Evolutionary conservation across 2,888 invertebrate species (phyloP).

Genomic region (Acronicta leporina): DNA sequence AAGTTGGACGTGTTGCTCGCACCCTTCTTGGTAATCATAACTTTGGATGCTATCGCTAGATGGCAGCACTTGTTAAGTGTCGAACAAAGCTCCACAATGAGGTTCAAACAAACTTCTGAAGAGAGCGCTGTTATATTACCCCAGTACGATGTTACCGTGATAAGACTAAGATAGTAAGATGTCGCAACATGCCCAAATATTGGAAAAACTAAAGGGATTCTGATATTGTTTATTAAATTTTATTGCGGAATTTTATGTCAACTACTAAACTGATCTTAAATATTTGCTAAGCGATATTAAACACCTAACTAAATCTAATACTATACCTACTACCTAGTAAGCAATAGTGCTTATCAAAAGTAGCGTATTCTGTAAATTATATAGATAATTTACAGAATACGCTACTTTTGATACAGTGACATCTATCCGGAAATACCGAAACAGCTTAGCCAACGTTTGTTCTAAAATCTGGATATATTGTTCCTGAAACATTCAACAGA

Average conservation of each 20-base stretch:
- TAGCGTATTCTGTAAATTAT: background rate
- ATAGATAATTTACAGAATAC: too few species aligned
- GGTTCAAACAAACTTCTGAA: background rate
- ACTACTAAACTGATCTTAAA: too few species aligned
- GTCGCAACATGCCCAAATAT: too few species aligned
- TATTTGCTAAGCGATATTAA: too few species aligned
- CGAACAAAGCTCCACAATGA: background rate
- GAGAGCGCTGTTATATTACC: conserved; percentile 1
- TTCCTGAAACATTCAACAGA: background rate
- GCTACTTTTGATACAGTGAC: background rate
- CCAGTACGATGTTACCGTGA: background rate
- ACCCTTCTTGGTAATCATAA: background rate
- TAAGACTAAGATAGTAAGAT: too few species aligned
- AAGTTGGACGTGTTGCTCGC: too few species aligned
- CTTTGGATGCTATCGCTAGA: background rate
- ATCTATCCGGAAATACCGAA: background rate
- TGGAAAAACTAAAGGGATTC: too few species aligned
- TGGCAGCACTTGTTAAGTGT: background rate
- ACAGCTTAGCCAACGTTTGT: background rate
- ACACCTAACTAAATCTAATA: too few species aligned
- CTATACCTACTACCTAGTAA: too few species aligned
- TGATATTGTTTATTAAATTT: too few species aligned
- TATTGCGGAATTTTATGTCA: too few species aligned
- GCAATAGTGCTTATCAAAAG: too few species aligned
- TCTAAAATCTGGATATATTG: background rate